Base-by-base conservation (phyloP, 2,797 vertebrate genomes). In the Rhynchotus rufescens region DNA sequence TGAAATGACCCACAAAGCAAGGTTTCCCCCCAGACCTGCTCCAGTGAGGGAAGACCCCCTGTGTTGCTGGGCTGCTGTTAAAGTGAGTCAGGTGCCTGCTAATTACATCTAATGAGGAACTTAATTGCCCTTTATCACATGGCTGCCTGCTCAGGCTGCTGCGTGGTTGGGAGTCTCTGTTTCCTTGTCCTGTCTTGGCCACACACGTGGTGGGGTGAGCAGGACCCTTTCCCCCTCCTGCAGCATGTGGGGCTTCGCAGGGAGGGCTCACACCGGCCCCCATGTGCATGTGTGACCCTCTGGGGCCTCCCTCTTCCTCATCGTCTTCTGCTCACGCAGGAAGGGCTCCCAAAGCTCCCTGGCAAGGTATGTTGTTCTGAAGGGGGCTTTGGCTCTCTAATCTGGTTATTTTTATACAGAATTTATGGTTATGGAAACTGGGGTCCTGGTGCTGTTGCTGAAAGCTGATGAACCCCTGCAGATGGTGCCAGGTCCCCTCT, bases 81-180 rank as follows among this genome's bases (percentile, higher is more conserved):
- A 69, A 61, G 51, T 17, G 67, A 84, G 82, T 95, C 92, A 95
- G 82, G 19, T 89, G 90, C 71, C 71, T 89, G 87, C 90, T 95
- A 84, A 90, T 92, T 88, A 84, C 20, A 60, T 60, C 74, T 92
- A 94, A 92, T 74, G 83, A 95, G 89, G 67, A 90, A 15, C 71
- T 92, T 88, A 94, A 95, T 93, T 90, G 71, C 51, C 42, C 20
- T 28, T 23, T 59, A 75, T 59, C 65, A 30, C 4, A 78, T 23
- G 15, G 25, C 38, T 80, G 4, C 15, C 54, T 72, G 51, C 68
- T 78, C 12, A 51, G 49, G 34, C 22, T 44, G 42, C 5, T 32
- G 32, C 36, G 64, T 57, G 60, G 40, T 13, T 62, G 38, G 1
- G 11, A 32, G 21, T 12, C 12, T 34, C 28, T 59, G 69, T 69